phyloP scores from a whole-genome alignment of 2,888 invertebrate genomes.

The Ecdyonurus torrentis region DNA sequence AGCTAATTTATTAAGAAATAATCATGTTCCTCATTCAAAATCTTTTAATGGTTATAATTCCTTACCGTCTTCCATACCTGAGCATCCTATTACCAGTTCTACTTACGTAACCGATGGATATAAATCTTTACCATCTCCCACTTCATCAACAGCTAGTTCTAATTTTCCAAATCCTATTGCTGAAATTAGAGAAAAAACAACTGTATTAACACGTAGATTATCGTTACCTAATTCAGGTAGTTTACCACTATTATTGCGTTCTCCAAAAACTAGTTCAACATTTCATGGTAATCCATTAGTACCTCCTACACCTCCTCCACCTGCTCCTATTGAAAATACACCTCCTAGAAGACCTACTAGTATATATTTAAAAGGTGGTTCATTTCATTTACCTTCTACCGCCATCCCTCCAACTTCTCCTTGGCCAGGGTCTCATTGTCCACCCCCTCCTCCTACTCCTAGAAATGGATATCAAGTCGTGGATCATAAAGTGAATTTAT shows the following conservation, averaged over 20 bases:
- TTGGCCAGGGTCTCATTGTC: constrained; percentile 12
- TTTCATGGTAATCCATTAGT: constrained; percentile 33
- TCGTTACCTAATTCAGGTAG: constrained; percentile 29
- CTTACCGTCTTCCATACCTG: background rate
- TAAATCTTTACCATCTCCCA: constrained; percentile 1
- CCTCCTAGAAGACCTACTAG: constrained; percentile 38
- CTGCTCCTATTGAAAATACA: constrained; percentile 48
- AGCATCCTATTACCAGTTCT: too few species aligned
- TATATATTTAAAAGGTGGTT: background rate
- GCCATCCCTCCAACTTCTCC: background rate
- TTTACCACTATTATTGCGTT: constrained; percentile 26
- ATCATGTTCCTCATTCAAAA: background rate
- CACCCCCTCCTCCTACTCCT: constrained; percentile 24
- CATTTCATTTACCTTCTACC: background rate
- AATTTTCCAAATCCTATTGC: too few species aligned
- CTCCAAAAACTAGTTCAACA: constrained; percentile 43
- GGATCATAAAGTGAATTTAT: constrained; percentile 59
- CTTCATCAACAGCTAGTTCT: background rate
- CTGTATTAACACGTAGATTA: constrained; percentile 20
- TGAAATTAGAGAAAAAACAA: background rate
- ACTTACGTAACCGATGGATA: background rate
- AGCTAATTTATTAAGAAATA: too few species aligned
- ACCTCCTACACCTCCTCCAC: constrained; percentile 29
- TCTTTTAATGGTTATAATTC: background rate
- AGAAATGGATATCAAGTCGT: constrained; percentile 55